Evolutionary conservation across 2,113 vertebrate genomes (phyloP), one percentile per base, ranked within the genome.

Genomic region (Macrotus californicus): DNA sequence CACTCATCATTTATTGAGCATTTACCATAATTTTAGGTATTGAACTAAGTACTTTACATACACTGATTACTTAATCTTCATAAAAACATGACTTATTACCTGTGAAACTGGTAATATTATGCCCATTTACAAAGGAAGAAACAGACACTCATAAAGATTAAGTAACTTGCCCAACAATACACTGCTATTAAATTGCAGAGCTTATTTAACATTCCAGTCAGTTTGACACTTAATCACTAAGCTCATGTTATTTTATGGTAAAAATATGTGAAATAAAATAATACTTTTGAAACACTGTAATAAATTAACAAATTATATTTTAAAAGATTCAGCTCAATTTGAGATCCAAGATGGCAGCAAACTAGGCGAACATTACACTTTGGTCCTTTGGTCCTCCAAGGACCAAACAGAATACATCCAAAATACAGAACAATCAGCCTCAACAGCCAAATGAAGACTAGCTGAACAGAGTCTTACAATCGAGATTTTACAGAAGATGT

Each of bases 201-300:
- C 21, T 73, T 70, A 70, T 26, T 80, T 79, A 69, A 80, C 16
- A 59, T 21, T 79, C 34, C 36, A 79, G 29, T 83, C 54, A 93
- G 19, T 80, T 46, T 59, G 26, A 85, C 77, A 43, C 52, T 61
- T 75, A 90, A 76, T 34, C 29, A 93, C 15, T 82, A 93, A 56
- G 4, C 85, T 85, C 73, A 43, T 77, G 75, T 39, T 79, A 77
- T 67, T 75, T 93, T 81, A 67, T 73, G 66, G 41, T 80, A 21
- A 96, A 94, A 93, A 94, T 66, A 12, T 75, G 3, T 89, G 52
- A 93, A 87, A 90, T 77, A 22, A 93, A 88, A 85, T 94, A 54
- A 39, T 61, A 84, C 7, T 89, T 95, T 46, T 73, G 56, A 50
- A 86, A 92, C 43, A 84, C 0, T 59, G 31, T 5, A 75, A 90